phyloP scores from a whole-genome alignment of 2,888 invertebrate species.

The Andrena marginata region DNA sequence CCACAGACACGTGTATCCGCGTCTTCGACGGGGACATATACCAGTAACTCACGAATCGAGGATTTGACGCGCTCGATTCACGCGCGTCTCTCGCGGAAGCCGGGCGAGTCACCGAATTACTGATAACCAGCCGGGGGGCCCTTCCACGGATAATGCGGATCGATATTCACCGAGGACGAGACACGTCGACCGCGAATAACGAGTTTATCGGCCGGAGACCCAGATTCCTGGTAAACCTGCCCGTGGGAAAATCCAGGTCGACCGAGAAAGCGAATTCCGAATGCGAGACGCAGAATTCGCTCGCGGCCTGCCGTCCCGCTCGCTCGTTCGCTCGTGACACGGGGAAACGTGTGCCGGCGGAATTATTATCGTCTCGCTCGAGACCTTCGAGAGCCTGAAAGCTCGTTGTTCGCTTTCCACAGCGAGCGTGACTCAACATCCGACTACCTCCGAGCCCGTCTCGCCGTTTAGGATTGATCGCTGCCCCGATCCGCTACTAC shows the following conservation, averaged over 20 bases:
- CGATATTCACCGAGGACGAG: slow-evolving; percentile 67
- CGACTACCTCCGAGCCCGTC: slow-evolving; percentile 7
- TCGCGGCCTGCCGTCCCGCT: slow-evolving; percentile 32
- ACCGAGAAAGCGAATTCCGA: slow-evolving; percentile 64
- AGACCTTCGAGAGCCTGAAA: slow-evolving; percentile 46
- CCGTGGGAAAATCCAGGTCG: slow-evolving; percentile 70
- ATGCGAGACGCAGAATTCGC: slow-evolving; percentile 58
- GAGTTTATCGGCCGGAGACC: slow-evolving; percentile 70
- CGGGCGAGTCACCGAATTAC: slow-evolving; percentile 57
- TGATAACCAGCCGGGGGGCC: slow-evolving; percentile 55
- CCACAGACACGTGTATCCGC: neutral
- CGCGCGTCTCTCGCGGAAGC: slow-evolving; percentile 18
- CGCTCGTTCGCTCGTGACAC: slow-evolving; percentile 37
- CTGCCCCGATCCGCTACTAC: neutral
- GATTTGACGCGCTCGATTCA: slow-evolving; percentile 1
- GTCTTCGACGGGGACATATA: neutral
- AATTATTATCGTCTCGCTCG: slow-evolving; percentile 50
- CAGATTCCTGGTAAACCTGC: slow-evolving; percentile 70
- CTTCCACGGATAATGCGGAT: slow-evolving; percentile 62
- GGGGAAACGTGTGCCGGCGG: slow-evolving; percentile 42
- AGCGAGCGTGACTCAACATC: slow-evolving; percentile 43
- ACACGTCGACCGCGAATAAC: slow-evolving; percentile 64
- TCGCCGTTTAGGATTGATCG: slow-evolving; percentile 40
- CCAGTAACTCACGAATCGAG: neutral
- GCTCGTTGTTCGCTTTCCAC: slow-evolving; percentile 36